Base-by-base conservation (phyloP, 2,797 vertebrate genomes). In the Pteronotus mesoamericanus region DNA sequence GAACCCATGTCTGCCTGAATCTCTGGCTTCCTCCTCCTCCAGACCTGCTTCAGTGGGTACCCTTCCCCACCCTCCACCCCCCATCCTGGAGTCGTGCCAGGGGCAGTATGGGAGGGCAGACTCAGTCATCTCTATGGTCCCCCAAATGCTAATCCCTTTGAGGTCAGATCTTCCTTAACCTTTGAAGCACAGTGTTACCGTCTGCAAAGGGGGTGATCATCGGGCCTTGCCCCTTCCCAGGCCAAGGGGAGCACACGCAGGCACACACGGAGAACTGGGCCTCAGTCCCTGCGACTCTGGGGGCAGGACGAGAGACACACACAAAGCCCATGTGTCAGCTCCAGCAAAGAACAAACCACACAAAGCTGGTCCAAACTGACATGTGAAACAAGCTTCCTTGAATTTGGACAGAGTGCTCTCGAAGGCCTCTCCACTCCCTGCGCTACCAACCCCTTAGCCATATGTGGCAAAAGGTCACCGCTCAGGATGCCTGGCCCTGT, bases 291-390 rank as follows among this genome's bases (percentile, higher is more conserved):
- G 39, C 1, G 4, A 53, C 32, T 10, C 10, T 29, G 32, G n/a
- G 32, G n/a, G 18, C 12, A 39, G 42, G 57, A 39, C 18, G 57
- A 48, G 1, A 3, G 7, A 85, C 22, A 72, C 29, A 61, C 26
- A 26, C 42, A 39, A 71, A 37, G 61, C 44, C 57, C 26, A 0
- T 0, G 12, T 48, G 39, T 32, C 3, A 0, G 26, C 5, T 71
- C 57, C 51, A 19, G n/a, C 1, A 4, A 59, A 82, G 59, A 42
- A 53, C 48, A 75, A n/a, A 57, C 61, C 29, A 32, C 29, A n/a
- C 24, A 42, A 37, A 53, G 53, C 10, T 59, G 82, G 29, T 53
- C 39, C 37, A 59, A 16, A 59, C 29, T 11, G 7, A 34, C 5
- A 0, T 7, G 7, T 66, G 39, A 64, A 68, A 78, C 10, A 22